Conservation (phyloP, 2,113 vertebrate genomes). For the Sander lucioperca region DNA sequence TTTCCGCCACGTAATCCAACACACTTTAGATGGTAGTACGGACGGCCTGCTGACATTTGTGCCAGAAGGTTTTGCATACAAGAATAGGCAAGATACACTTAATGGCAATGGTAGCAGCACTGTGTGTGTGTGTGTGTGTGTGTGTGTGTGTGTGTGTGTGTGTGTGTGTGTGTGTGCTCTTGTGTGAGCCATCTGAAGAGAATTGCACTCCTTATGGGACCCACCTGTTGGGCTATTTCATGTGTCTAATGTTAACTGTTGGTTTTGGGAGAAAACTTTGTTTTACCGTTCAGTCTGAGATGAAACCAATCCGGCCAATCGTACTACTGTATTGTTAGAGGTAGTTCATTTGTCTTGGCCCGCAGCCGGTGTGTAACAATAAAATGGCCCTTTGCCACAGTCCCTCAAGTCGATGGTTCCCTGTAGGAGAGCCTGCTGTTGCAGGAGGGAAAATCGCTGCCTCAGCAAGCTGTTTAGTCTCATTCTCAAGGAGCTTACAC, state of each 20-base stretch:
- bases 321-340: neutral
- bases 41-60: constrained; percentile 52
- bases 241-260: constrained; percentile 82
- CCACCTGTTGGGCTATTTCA: constrained; percentile 88
- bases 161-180: constrained; percentile 1
- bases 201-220: constrained; percentile 79
- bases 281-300: constrained; percentile 9
- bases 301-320: constrained; percentile 4
- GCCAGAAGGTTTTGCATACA: constrained; percentile 30
- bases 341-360: constrained; percentile 41
- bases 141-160: neutral
- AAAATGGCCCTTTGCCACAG: constrained; percentile 45
- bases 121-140: neutral
- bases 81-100: constrained; percentile 50
- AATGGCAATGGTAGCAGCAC: constrained; percentile 82
- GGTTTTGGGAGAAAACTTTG: constrained; percentile 63
- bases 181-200: constrained; percentile 79
- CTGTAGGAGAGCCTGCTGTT: constrained; percentile 22
- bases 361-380: constrained; percentile 39
- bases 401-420: constrained; percentile 28
- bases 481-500: constrained; percentile 63
- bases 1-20: constrained; percentile 59
- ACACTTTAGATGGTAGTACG: constrained; percentile 32
- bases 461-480: constrained; percentile 68
- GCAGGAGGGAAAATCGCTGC: constrained; percentile 56